Evolutionary conservation across 2,113 vertebrate species (phyloP).

Genomic region (Andinoacara biseriatus): DNA sequence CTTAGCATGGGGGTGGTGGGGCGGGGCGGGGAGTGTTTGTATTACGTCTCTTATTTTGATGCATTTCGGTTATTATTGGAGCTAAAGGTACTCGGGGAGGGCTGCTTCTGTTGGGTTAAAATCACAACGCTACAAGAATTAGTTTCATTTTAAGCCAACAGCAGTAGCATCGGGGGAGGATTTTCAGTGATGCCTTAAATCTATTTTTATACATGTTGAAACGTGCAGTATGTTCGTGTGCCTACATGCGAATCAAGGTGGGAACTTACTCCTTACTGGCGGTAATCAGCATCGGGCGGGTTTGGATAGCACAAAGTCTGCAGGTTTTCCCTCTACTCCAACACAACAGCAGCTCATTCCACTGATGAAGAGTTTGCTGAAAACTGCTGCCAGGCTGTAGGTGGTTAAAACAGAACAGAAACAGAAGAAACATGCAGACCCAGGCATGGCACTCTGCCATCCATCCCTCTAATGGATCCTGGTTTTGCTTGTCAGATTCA

Average conservation of each 20-base stretch:
- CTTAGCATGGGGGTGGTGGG: not conserved
- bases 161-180: not conserved
- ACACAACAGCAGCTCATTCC: not conserved
- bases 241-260: constrained; percentile 19
- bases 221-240: constrained; percentile 45
- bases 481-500: not conserved
- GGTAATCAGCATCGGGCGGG: not conserved
- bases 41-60: constrained; percentile 13
- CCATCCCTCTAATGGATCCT: not conserved
- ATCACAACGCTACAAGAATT: not conserved
- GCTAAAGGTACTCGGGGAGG: not conserved
- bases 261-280: not conserved
- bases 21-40: not conserved
- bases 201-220: constrained; percentile 68
- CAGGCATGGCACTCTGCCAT: not conserved
- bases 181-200: constrained; percentile 71
- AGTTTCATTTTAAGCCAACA: not conserved
- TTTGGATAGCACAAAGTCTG: not conserved
- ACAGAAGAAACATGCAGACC: not conserved
- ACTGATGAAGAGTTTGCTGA: not conserved
- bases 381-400: constrained; percentile 7
- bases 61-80: constrained; percentile 3
- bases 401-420: not conserved
- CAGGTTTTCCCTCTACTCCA: not conserved
- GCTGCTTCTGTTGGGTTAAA: constrained; percentile 23